phyloP scores from a whole-genome alignment of 2,113 vertebrate species.

The Apodemus sylvaticus region DNA sequence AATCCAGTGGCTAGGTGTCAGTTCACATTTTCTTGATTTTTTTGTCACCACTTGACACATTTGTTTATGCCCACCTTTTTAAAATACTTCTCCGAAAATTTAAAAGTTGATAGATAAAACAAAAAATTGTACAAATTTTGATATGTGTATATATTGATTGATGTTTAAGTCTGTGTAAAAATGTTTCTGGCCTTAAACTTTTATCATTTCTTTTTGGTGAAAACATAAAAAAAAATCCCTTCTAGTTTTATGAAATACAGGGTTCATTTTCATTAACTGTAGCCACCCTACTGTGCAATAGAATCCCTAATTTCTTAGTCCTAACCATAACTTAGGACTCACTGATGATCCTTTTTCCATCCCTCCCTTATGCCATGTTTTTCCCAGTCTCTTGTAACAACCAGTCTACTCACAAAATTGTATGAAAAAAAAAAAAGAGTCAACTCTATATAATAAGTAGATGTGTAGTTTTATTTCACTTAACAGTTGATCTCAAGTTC shows the following conservation, averaged over 20 bases:
- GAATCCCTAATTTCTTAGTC: neutral
- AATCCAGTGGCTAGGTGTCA: neutral
- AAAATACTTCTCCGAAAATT: neutral
- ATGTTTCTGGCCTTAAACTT: neutral
- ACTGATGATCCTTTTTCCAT: neutral
- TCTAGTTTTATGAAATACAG: neutral
- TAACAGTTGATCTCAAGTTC: neutral
- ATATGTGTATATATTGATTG: neutral
- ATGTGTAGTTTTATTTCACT: neutral
- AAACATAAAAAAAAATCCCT: neutral
- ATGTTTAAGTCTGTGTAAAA: neutral
- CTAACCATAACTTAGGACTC: neutral
- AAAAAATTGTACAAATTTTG: neutral
- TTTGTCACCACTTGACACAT: neutral
- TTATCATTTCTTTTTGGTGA: neutral
- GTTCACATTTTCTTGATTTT: constrained; percentile 16
- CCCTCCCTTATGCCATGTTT: neutral
- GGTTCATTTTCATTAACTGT: neutral
- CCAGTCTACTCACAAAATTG: neutral
- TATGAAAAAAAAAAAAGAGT: neutral
- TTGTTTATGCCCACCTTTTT: neutral
- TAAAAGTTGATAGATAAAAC: neutral
- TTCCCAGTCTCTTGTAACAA: neutral
- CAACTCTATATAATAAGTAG: neutral
- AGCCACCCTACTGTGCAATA: neutral